These are phyloP conservation scores for Scaptomyza reducta DNA, from an alignment of 2,888 invertebrate species.

Conservation along the genomic window DNA sequence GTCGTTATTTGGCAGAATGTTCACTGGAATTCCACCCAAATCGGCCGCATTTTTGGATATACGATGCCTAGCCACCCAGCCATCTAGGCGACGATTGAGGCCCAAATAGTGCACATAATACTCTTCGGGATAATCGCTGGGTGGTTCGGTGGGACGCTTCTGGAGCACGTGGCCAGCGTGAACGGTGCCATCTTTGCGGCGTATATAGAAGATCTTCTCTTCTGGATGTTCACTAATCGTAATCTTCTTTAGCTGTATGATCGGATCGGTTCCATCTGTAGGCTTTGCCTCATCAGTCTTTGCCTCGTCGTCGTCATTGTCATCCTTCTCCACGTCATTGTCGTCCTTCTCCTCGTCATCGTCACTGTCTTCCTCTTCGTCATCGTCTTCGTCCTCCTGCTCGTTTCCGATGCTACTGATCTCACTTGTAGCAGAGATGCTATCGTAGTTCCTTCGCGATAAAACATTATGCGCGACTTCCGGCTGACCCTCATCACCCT, in stretches of 20 bases:
- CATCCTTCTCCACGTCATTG: constrained; percentile 14
- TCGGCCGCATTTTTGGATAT: constrained; percentile 91
- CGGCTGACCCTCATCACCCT: not conserved
- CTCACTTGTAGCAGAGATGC: constrained; percentile 28
- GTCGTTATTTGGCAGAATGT: not conserved
- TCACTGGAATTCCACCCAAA: constrained; percentile 75
- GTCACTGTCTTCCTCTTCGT: constrained; percentile 8
- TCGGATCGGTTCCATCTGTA: constrained; percentile 17
- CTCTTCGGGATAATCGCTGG: constrained; percentile 85
- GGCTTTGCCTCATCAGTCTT: constrained; percentile 21
- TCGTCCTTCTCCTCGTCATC: constrained; percentile 11
- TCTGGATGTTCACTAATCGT: constrained; percentile 72
- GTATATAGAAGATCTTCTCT: constrained; percentile 82
- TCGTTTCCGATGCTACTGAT: constrained; percentile 29
- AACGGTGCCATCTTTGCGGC: constrained; percentile 81
- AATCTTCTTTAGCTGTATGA: constrained; percentile 19
- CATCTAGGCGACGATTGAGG: constrained; percentile 96
- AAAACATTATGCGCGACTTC: not conserved
- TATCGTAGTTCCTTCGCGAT: not conserved
- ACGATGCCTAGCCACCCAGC: constrained; percentile 95
- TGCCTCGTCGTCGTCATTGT: constrained; percentile 27
- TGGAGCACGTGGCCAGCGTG: constrained; percentile 97
- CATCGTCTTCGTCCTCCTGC: constrained; percentile 2
- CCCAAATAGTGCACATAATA: constrained; percentile 99
- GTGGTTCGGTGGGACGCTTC: constrained; percentile 85